Conservation (phyloP, 2,888 invertebrate species). For the Tethea ocularis region DNA sequence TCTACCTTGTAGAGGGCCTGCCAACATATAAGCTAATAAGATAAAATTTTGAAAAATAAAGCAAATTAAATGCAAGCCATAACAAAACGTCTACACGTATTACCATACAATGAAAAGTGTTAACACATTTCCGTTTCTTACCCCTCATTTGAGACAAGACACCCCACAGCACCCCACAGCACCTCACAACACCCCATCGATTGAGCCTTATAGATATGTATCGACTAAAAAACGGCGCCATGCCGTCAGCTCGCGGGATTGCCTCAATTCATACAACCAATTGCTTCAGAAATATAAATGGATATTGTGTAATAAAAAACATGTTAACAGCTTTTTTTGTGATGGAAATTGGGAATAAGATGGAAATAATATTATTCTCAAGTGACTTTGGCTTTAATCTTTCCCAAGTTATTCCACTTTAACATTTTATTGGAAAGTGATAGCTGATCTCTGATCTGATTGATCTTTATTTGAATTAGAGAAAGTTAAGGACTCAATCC, state of each 20-base stretch:
- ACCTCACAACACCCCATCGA: slow-evolving; percentile 24
- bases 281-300: slow-evolving; percentile 27
- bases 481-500: too few relatives aligned
- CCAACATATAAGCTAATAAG: too few relatives aligned
- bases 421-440: too few relatives aligned
- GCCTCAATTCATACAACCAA: slow-evolving; percentile 46
- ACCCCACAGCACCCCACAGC: neutral
- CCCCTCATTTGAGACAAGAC: neutral
- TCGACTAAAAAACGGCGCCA: slow-evolving; percentile 43
- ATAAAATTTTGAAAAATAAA: too few relatives aligned
- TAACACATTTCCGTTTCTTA: neutral
- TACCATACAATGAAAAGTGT: neutral
- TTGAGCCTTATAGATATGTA: slow-evolving; percentile 54
- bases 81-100: too few relatives aligned
- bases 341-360: slow-evolving; percentile 27
- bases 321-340: slow-evolving; percentile 30
- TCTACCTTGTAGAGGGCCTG: too few relatives aligned
- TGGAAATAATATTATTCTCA: too few relatives aligned
- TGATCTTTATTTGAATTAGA: too few relatives aligned
- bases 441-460: too few relatives aligned
- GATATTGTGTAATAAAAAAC: slow-evolving; percentile 32
- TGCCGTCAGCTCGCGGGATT: slow-evolving; percentile 38
- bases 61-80: too few relatives aligned
- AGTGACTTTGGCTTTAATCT: too few relatives aligned
- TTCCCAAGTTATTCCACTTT: too few relatives aligned